These are phyloP conservation scores for Pristis pectinata DNA, from an alignment of 2,797 vertebrate species.

Conservation along the genomic window DNA sequence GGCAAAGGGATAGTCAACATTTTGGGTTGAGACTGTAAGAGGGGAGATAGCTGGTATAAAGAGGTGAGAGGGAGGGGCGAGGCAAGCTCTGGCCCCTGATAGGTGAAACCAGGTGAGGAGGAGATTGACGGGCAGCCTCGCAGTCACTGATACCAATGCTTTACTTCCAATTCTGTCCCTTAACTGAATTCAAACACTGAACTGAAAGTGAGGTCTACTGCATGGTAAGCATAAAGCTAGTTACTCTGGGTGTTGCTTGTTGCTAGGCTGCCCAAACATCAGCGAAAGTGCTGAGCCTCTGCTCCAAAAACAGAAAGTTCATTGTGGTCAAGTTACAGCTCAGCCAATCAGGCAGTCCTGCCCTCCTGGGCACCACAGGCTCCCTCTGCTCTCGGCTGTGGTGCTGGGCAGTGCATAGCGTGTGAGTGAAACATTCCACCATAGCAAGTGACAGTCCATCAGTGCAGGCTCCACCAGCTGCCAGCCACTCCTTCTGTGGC, in stretches of 20 bases:
- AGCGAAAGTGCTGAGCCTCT: not conserved
- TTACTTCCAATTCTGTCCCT: not conserved
- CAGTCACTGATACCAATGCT: not conserved
- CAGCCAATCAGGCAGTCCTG: not conserved
- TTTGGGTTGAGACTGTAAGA: no score
- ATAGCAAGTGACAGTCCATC: not conserved
- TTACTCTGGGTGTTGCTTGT: not conserved
- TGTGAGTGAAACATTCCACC: not conserved
- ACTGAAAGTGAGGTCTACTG: not conserved
- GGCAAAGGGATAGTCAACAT: no score
- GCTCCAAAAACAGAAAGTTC: not conserved
- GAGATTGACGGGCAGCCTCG: no score
- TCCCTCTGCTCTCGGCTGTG: not conserved
- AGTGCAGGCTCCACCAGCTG: not conserved
- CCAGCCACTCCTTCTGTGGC: not conserved
- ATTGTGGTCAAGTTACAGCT: not conserved
- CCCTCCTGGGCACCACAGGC: not conserved
- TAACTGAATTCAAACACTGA: not conserved
- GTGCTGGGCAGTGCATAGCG: not conserved
- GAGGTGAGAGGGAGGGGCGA: no score
- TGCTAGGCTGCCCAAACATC: conserved; percentile 24
- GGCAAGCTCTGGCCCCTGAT: no score
- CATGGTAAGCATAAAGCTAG: not conserved
- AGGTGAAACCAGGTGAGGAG: no score
- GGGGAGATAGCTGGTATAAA: no score